Conservation (phyloP, 2,113 vertebrate species). For the Stegostoma tigrinum region DNA sequence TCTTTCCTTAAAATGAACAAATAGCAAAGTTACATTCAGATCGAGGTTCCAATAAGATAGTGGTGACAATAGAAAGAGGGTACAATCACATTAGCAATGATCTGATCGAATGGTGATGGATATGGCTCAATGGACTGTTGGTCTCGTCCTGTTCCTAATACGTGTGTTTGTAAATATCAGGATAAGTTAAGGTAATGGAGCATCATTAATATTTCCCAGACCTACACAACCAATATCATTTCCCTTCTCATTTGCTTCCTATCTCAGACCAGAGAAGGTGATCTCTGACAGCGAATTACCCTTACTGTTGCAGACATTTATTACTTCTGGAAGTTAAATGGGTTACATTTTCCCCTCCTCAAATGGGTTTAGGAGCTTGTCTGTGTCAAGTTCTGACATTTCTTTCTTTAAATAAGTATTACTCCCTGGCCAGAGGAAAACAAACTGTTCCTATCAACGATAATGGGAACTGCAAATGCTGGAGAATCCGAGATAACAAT, state of each 20-base stretch:
- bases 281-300: background rate
- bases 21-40: background rate
- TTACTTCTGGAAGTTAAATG: background rate
- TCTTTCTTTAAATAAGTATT: background rate
- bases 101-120: too few relatives aligned
- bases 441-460: background rate
- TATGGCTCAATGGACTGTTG: too few relatives aligned
- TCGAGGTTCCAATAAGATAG: too few relatives aligned
- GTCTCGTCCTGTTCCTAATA: too few relatives aligned
- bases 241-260: background rate
- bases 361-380: background rate
- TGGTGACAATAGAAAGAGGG: too few relatives aligned
- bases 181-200: background rate
- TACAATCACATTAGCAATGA: too few relatives aligned
- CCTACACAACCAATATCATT: background rate
- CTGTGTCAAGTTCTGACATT: background rate
- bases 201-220: background rate
- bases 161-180: too few relatives aligned
- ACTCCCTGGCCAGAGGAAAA: background rate
- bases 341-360: background rate
- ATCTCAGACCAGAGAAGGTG: background rate
- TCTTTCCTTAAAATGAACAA: background rate
- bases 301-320: background rate
- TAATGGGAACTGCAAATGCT: too few relatives aligned
- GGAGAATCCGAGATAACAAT: too few relatives aligned